A percentile compares a stretch with the other conserved stretches of the same genome.
phyloP scores from a whole-genome alignment of 2,113 vertebrate genomes.

The Proteles cristata region DNA sequence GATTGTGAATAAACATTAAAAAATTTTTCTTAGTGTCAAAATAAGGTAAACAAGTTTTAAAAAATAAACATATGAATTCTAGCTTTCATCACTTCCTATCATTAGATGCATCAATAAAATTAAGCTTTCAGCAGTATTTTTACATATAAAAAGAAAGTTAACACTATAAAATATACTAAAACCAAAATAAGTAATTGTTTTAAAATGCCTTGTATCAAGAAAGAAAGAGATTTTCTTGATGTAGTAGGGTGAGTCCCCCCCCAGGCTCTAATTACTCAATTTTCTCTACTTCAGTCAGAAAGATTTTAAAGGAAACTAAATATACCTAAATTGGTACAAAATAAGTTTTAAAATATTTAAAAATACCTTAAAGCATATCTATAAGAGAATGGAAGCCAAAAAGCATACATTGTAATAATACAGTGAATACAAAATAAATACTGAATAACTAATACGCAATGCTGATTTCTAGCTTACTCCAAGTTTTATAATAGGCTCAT shows the following conservation, averaged over 20 bases:
- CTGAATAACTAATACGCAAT: slow-evolving; percentile 38
- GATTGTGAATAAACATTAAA: slow-evolving; percentile 55
- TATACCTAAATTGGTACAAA: not conserved
- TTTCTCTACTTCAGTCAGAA: slow-evolving; percentile 18
- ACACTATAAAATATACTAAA: not conserved
- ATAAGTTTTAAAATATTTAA: not conserved
- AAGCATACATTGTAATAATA: not conserved
- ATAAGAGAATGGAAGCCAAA: not conserved
- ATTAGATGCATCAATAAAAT: slow-evolving; percentile 37
- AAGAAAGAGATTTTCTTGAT: not conserved
- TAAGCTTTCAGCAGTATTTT: not conserved
- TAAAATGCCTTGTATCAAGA: not conserved
- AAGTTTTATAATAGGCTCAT: slow-evolving; percentile 89
- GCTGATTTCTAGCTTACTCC: slow-evolving; percentile 83
- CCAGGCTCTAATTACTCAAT: not conserved
- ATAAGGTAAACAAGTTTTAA: not conserved
- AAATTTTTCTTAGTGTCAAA: slow-evolving; percentile 41
- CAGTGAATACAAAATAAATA: slow-evolving; percentile 31
- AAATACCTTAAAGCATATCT: slow-evolving; percentile 13
- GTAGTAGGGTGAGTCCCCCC: not conserved
- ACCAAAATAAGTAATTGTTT: not conserved
- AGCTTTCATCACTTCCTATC: not conserved
- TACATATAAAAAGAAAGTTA: slow-evolving; percentile 42
- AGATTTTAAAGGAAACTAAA: not conserved
- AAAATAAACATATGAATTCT: not conserved